These are phyloP conservation scores for Enteromius radiatus DNA, from an alignment of 2,797 vertebrate genomes.

Conservation along the genomic window DNA sequence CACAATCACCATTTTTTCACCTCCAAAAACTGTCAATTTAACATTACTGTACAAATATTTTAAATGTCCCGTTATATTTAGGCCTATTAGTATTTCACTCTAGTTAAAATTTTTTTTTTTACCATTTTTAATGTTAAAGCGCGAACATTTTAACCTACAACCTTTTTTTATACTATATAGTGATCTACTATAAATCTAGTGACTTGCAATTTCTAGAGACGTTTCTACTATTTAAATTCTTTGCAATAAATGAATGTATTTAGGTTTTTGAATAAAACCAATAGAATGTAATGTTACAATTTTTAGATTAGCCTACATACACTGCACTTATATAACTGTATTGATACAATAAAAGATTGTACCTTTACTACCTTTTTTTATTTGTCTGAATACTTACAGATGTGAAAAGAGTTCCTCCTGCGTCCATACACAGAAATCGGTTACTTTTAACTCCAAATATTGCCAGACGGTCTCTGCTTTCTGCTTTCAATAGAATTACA, in stretches of 20 bases:
- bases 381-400: slow-evolving; percentile 79
- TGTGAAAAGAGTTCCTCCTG: slow-evolving; percentile 85
- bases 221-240: background rate
- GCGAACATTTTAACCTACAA: background rate
- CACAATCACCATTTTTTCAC: background rate
- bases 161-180: background rate
- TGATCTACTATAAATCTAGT: background rate
- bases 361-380: background rate
- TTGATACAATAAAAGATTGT: background rate
- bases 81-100: background rate
- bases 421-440: slow-evolving; percentile 91
- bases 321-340: background rate
- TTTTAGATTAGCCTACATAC: background rate
- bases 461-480: slow-evolving; percentile 85
- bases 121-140: background rate
- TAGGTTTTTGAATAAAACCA: background rate
- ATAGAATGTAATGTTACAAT: background rate
- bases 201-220: background rate
- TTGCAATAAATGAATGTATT: background rate
- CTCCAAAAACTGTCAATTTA: background rate
- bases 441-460: slow-evolving; percentile 91
- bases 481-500: slow-evolving; percentile 87
- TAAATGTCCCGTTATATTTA: background rate
- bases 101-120: background rate
- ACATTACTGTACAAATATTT: background rate